Evolutionary conservation across 2,888 invertebrate genomes (phyloP).

Genomic region (Scelioninae gen. 1): DNA sequence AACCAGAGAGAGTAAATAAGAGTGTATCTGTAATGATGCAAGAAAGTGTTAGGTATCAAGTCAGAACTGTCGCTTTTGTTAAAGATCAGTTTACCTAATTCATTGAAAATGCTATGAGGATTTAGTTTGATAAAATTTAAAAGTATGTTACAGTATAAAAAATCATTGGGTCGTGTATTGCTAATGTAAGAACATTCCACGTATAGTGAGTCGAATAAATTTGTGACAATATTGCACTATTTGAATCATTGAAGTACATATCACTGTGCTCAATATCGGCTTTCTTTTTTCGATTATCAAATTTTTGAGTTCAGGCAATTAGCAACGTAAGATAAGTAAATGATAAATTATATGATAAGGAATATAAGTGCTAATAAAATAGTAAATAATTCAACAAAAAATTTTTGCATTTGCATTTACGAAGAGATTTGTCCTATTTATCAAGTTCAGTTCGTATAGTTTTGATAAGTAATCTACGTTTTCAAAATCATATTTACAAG

Average conservation of each 20-base stretch:
- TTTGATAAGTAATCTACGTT: not conserved
- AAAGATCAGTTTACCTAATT: not conserved
- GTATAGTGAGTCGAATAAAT: not conserved
- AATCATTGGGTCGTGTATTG: not conserved
- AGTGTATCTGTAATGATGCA: not conserved
- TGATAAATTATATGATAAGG: not conserved
- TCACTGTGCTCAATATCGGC: not conserved
- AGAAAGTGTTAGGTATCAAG: not conserved
- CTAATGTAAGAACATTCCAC: not conserved
- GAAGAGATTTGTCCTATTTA: not conserved
- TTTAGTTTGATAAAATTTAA: not conserved
- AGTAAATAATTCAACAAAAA: conserved; percentile 4
- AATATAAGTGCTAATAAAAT: not conserved
- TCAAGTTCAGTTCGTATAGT: not conserved
- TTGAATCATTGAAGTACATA: not conserved
- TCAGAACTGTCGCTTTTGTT: not conserved
- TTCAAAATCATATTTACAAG: not conserved
- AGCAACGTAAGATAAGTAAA: not conserved
- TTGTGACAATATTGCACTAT: not conserved
- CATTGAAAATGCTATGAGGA: not conserved
- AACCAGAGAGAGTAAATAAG: conserved; percentile 1
- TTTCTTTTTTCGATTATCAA: not conserved
- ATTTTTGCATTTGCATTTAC: not conserved
- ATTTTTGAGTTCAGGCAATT: not conserved
- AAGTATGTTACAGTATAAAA: not conserved